Conservation (phyloP, 2,113 vertebrate genomes). For the Coracopsis vasa region DNA sequence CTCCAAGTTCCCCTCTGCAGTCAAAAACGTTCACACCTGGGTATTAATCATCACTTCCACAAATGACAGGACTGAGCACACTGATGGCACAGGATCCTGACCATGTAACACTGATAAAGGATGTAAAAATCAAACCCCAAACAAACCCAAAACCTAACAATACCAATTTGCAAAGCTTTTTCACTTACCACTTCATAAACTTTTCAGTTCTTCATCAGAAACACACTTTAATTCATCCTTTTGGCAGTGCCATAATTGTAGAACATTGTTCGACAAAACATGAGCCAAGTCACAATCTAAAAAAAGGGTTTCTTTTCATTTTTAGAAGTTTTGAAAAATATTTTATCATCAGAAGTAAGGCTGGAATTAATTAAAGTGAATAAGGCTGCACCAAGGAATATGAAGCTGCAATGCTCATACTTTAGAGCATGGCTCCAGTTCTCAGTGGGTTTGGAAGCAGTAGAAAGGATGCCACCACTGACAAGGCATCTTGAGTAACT, state of each 20-base stretch:
- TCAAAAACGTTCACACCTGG: not conserved
- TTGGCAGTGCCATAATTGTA: not conserved
- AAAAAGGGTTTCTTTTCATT: not conserved
- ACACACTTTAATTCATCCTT: not conserved
- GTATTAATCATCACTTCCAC: not conserved
- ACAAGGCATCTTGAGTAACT: not conserved
- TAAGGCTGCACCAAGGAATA: not conserved
- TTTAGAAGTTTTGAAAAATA: conserved; percentile 19
- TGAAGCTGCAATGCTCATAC: not conserved
- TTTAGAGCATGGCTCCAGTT: not conserved
- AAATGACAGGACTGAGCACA: not conserved
- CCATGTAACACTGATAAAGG: not conserved
- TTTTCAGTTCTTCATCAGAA: not conserved
- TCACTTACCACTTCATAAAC: not conserved
- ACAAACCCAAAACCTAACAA: not conserved
- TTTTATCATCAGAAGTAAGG: not conserved
- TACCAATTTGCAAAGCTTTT: not conserved
- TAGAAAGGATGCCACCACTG: not conserved
- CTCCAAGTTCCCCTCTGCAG: not conserved
- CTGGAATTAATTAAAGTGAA: not conserved
- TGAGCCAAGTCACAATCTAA: not conserved
- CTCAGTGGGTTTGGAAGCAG: not conserved
- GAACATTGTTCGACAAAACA: not conserved
- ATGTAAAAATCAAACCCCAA: not conserved
- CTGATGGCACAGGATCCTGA: not conserved